A percentile compares a stretch with the other conserved stretches of the same genome.
phyloP scores from a whole-genome alignment of 2,797 vertebrate genomes.

The Sphenodon punctatus region DNA sequence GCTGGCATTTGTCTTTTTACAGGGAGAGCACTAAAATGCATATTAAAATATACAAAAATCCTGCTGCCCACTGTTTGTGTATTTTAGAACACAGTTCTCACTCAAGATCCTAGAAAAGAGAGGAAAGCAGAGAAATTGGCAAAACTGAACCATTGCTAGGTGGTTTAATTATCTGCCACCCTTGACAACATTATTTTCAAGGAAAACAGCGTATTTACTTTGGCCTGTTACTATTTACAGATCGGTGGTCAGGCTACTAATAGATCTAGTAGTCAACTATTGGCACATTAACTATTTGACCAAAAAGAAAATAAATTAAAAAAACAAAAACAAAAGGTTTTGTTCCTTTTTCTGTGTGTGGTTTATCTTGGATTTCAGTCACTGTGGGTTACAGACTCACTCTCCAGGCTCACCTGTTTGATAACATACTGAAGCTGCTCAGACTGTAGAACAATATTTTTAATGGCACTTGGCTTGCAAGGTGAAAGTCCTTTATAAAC shows the following conservation, averaged over 20 bases:
- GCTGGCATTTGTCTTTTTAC: too few species aligned
- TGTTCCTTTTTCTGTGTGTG: too few species aligned
- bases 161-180: not conserved
- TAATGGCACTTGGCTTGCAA: conserved; percentile 83
- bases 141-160: not conserved
- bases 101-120: not conserved
- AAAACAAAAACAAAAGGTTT: too few species aligned
- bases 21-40: too few species aligned
- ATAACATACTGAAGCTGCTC: conserved; percentile 88
- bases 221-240: not conserved
- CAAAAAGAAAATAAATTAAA: too few species aligned
- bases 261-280: too few species aligned
- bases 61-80: not conserved
- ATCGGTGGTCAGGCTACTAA: too few species aligned
- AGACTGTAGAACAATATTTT: conserved; percentile 85
- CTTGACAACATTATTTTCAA: not conserved
- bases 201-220: not conserved
- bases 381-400: too few species aligned
- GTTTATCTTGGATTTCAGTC: too few species aligned
- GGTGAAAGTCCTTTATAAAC: conserved; percentile 87
- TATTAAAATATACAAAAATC: not conserved
- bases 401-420: conserved; percentile 86
- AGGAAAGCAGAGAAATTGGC: fast-evolving
- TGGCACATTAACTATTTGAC: too few species aligned
- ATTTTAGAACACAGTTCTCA: not conserved